phyloP scores from a whole-genome alignment of 2,797 vertebrate species.

The Acomys russatus region DNA sequence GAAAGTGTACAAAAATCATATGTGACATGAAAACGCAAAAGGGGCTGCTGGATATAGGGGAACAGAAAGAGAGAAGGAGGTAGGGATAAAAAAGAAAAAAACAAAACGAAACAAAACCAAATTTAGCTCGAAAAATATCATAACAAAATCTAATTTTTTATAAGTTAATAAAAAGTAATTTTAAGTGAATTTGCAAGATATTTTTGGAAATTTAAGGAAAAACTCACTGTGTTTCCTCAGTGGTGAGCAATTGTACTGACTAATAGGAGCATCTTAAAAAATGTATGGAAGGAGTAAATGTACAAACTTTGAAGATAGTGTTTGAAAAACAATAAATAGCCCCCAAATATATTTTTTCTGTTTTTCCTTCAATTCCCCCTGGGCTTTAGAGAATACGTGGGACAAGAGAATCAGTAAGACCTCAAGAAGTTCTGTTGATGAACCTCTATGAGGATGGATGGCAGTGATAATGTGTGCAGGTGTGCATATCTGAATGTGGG shows the following conservation, averaged over 20 bases:
- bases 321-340: too few relatives aligned
- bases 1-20: too few relatives aligned
- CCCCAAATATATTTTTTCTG: too few relatives aligned
- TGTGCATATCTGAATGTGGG: background rate
- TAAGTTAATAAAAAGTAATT: background rate
- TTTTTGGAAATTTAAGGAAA: background rate
- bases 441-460: background rate
- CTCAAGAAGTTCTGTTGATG: background rate
- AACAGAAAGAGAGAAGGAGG: background rate
- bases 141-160: background rate
- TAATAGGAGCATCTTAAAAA: too few relatives aligned
- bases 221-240: too few relatives aligned
- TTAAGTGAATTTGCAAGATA: background rate
- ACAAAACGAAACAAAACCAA: background rate
- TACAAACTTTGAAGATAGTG: too few relatives aligned
- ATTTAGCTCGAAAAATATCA: background rate
- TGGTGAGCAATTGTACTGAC: too few relatives aligned
- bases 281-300: too few relatives aligned
- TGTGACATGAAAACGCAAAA: too few relatives aligned
- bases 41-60: too few relatives aligned
- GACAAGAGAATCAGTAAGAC: background rate
- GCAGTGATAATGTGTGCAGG: background rate
- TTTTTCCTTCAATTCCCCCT: background rate
- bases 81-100: background rate
- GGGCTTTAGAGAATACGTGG: background rate